These are phyloP conservation scores for Achroia grisella DNA, from an alignment of 1,140 invertebrate species.

Conservation along the genomic window DNA sequence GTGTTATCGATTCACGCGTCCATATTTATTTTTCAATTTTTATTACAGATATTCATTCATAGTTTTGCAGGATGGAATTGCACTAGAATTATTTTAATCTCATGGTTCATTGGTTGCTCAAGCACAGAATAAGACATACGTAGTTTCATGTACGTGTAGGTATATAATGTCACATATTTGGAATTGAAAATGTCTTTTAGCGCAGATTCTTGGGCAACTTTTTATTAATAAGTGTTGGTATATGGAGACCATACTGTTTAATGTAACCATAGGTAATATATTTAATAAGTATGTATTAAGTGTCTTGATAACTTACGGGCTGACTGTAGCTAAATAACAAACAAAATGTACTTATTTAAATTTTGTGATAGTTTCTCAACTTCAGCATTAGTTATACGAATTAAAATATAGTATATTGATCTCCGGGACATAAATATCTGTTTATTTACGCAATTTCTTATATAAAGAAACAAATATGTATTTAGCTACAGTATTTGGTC, in stretches of 20 bases:
- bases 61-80: slow-evolving; percentile 25
- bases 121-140: background rate
- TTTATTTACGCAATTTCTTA: no score
- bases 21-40: slow-evolving; percentile 12
- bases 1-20: background rate
- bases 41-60: slow-evolving; percentile 21
- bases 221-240: slow-evolving; percentile 31
- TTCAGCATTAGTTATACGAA: no score
- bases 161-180: no score
- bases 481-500: slow-evolving; percentile 35
- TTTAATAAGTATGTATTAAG: slow-evolving; percentile 30
- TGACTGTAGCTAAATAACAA: slow-evolving; percentile 26
- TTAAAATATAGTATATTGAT: no score
- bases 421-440: no score
- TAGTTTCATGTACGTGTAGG: no score
- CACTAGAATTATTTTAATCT: slow-evolving; percentile 19
- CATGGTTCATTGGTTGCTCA: slow-evolving; percentile 13
- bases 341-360: no score
- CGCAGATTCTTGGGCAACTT: slow-evolving; percentile 16
- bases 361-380: no score
- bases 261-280: slow-evolving; percentile 25
- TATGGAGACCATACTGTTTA: slow-evolving; percentile 15
- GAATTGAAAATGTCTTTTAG: no score
- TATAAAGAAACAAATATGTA: slow-evolving; percentile 4
- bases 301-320: slow-evolving; percentile 33